phyloP scores from a whole-genome alignment of 2,888 invertebrate genomes.

The Dicranocentrus wangi region DNA sequence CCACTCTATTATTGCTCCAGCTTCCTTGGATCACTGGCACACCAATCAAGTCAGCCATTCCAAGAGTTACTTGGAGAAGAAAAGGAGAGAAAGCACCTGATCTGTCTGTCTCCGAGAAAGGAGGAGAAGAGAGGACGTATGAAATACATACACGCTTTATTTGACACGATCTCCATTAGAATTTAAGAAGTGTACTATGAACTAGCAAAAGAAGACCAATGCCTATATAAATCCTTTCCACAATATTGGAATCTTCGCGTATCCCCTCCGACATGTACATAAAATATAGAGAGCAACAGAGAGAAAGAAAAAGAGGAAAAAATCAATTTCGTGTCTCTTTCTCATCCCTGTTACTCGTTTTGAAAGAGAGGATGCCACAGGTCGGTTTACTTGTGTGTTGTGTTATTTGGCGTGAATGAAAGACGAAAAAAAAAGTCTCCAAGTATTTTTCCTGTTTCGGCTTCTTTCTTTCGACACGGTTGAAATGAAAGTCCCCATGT shows the following conservation, averaged over 20 bases:
- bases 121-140: conserved; percentile 23
- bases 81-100: conserved; percentile 47
- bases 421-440: conserved; percentile 27
- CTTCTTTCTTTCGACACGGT: conserved; percentile 15
- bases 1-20: conserved; percentile 5
- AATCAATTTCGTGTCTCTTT: conserved; percentile 59
- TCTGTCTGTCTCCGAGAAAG: conserved; percentile 28
- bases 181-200: conserved; percentile 43
- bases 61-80: conserved; percentile 21
- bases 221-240: no score
- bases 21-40: conserved; percentile 12
- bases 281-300: conserved; percentile 48
- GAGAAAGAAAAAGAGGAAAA: conserved; percentile 41
- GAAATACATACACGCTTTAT: conserved; percentile 37
- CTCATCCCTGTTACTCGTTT: conserved; percentile 23
- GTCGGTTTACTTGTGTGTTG: conserved; percentile 51
- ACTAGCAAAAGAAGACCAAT: conserved; percentile 24
- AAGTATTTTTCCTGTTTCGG: conserved; percentile 37
- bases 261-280: not conserved
- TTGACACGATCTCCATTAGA: conserved; percentile 47
- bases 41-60: conserved; percentile 39
- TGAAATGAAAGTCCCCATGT: conserved; percentile 48
- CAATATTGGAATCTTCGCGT: no score
- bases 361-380: conserved; percentile 52
- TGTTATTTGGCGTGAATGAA: conserved; percentile 49